Base-by-base conservation (phyloP, 2,797 vertebrate genomes). In the Ceryle rudis region DNA sequence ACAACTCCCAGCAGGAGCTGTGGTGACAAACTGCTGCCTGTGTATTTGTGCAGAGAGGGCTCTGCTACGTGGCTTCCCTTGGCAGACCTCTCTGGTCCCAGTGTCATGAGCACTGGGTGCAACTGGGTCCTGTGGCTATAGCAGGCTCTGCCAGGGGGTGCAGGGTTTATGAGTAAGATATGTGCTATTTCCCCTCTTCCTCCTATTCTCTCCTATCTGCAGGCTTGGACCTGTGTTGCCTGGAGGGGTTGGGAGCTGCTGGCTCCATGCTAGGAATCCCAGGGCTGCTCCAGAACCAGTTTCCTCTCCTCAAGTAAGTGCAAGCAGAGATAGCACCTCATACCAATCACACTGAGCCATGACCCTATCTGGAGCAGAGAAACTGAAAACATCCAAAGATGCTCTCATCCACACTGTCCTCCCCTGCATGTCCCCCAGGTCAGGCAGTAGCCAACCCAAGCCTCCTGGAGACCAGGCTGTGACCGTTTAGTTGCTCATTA, bases 401-500 rank as follows among this genome's bases (percentile, higher is more conserved):
- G 14, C 44, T 72, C 19, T 44, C 44, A 51, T 21, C 19, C 39
- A 6, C 37, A 6, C 5, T 29, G 41, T 23, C 37, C 47, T n/a
- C 22, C 37, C 10, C 25, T 35, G 11, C 39, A 66, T 14, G 46
- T 39, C n/a, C 52, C 4, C 2, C 65, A 28, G 55, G 35, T 3
- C 1, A 2, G 57, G 46, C 52, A 51, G 66, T 28, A 89, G 37
- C 41, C 52, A 26, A 1, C 10, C 2, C 1, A 65, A 57, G 33
- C 19, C 60, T 65, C 31, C 46, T 10, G 29, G 28, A 42, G 41
- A 41, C 35, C 25, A 12, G 72, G 10, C 51, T 75, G 61, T 42
- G 67, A 46, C n/a, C 0, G 0, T 5, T 19, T 2, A 11, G 33
- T 3, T 1, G 1, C 4, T 44, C 26, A 14, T 22, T 3, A 19